phyloP scores from a whole-genome alignment of 1,140 invertebrate species.

The Drosophila ambigua region DNA sequence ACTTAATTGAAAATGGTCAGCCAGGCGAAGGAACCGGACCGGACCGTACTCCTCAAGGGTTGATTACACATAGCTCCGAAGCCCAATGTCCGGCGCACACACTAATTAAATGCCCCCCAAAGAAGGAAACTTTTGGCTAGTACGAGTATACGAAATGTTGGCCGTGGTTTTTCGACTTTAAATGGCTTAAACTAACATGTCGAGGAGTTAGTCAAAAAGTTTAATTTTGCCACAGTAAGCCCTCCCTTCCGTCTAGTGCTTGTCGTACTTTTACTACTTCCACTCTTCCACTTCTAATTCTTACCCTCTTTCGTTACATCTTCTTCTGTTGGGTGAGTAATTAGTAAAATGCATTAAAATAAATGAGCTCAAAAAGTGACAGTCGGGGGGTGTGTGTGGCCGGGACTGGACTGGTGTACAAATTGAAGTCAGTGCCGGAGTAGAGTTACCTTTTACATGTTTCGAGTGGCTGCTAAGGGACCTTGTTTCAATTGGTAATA shows the following conservation, averaged over 20 bases:
- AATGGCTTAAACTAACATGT: conserved; percentile 68
- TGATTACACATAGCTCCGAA: conserved; percentile 46
- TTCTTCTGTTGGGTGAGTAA: conserved; percentile 53
- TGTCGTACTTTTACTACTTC: conserved; percentile 16
- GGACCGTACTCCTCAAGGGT: conserved; percentile 37
- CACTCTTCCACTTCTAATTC: conserved; percentile 24
- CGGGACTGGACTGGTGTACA: neutral
- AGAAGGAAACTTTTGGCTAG: conserved; percentile 51
- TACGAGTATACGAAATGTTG: conserved; percentile 50
- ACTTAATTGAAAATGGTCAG: conserved; percentile 70
- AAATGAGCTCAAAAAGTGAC: conserved; percentile 52
- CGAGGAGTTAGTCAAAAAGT: conserved; percentile 72
- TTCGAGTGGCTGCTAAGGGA: conserved; percentile 14
- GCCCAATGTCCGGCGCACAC: conserved; percentile 4
- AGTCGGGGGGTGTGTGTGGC: neutral
- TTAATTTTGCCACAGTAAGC: conserved; percentile 41
- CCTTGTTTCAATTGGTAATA: conserved; percentile 8
- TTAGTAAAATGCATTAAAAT: conserved; percentile 79
- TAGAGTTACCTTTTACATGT: conserved; percentile 28
- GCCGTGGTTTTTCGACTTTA: conserved; percentile 53
- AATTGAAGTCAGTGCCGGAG: conserved; percentile 16
- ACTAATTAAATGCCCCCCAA: conserved; percentile 66
- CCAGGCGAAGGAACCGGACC: conserved; percentile 5
- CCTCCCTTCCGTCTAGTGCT: conserved; percentile 22
- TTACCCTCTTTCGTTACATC: conserved; percentile 19